Evolutionary conservation across 2,797 vertebrate species (phyloP), one percentile per base, ranked within the genome.

Genomic region (Margarornis squamiger): DNA sequence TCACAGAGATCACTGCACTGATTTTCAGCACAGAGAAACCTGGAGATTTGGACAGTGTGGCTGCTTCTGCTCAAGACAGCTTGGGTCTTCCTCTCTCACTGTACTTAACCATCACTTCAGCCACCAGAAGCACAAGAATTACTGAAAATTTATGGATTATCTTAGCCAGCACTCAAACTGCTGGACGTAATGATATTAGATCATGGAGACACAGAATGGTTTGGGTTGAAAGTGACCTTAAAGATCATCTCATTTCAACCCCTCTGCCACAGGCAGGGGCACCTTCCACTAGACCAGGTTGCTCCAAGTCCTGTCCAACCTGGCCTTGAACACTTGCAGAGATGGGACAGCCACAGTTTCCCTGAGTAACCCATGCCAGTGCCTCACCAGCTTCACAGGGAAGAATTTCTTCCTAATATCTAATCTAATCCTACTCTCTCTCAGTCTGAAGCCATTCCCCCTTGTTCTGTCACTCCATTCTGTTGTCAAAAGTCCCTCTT

Each of bases 231-330:
- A 72, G 4, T 4, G 45, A 14, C 22, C 26, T 46, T 32, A 46
- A 52, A 65, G 9, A 52, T 1, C 24, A 27, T 11, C 17, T 36
- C 14, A 10, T 51, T 30, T 10, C 27, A 38, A 20, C 13, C 1
- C 63, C 4, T 9, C 7, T 52, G 22, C 19, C 7, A 8, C 12
- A 5, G 19, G 6, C 8, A 78, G 39, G 9, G 30, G 27, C 14
- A 12, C 0, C 3, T 52, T 32, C n/a, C 14, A 39, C 21, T 23
- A 27, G 1, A 2, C 20, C 29, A 34, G 22, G 1, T 14, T 23
- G 5, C 6, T 48, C 6, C 39, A 34, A 71, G 3, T 2, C 24
- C 18, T 2, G 3, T 19, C 2, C 58, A 52, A 1, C 8, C 14
- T 65, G 51, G 21, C 21, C 39, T 39, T 41, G 38, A 1, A 36